Evolutionary conservation across 2,888 invertebrate species (phyloP).

Genomic region (Tenthredo notha): DNA sequence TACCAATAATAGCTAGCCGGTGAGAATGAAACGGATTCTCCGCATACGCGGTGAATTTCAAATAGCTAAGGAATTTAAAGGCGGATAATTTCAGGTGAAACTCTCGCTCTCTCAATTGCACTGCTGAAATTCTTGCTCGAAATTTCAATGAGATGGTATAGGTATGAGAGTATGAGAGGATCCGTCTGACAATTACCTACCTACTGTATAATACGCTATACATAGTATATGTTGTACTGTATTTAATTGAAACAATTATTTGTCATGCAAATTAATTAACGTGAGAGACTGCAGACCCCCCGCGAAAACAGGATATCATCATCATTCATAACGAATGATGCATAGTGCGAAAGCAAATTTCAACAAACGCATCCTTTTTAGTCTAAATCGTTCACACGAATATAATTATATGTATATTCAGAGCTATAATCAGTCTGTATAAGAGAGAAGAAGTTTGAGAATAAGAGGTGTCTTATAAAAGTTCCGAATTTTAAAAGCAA

Average conservation of each 20-base stretch:
- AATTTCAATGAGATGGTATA: background rate
- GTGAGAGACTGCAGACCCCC: constrained; percentile 30
- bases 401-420: background rate
- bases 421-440: background rate
- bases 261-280: constrained; percentile 20
- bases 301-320: constrained; percentile 38
- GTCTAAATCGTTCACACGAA: constrained; percentile 15
- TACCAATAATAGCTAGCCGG: constrained; percentile 24
- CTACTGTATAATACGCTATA: background rate
- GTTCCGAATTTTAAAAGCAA: too few species aligned
- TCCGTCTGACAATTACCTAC: background rate
- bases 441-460: too few species aligned
- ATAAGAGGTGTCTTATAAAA: too few species aligned
- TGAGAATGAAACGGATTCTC: constrained; percentile 25
- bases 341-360: background rate
- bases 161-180: background rate
- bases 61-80: background rate
- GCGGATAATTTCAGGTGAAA: constrained; percentile 10
- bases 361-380: constrained; percentile 51
- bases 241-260: constrained; percentile 29
- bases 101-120: background rate
- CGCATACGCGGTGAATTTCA: constrained; percentile 1
- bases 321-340: constrained; percentile 10
- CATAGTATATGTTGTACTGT: too few species aligned
- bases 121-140: background rate